phyloP scores from a whole-genome alignment of 2,113 vertebrate species.

The Pollachius pollachius region DNA sequence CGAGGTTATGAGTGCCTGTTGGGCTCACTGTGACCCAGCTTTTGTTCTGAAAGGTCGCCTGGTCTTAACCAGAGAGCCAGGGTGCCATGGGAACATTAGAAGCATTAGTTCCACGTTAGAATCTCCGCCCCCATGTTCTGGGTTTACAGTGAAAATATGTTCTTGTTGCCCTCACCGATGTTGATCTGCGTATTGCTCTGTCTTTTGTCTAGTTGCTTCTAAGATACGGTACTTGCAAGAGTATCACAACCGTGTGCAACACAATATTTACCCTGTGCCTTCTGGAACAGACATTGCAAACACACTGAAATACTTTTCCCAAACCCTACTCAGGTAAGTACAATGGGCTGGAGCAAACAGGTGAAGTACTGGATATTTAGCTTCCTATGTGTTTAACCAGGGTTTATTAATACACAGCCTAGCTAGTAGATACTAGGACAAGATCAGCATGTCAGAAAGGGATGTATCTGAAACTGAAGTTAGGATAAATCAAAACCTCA shows the following conservation, averaged over 20 bases:
- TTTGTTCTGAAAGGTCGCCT: conserved; percentile 56
- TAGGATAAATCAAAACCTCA: background rate
- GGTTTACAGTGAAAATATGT: background rate
- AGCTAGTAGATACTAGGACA: background rate
- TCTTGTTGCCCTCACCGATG: background rate
- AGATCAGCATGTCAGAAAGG: background rate
- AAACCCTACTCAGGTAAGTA: conserved; percentile 99
- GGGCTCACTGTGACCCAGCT: conserved; percentile 48
- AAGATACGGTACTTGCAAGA: conserved; percentile 99
- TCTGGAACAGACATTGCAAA: conserved; percentile 99
- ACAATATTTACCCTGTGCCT: conserved; percentile 99
- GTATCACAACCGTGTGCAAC: conserved; percentile 98
- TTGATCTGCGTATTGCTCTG: conserved; percentile 65
- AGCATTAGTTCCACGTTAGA: conserved; percentile 39
- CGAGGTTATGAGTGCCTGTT: conserved; percentile 46
- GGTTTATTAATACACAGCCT: background rate
- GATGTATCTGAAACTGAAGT: background rate
- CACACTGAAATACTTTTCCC: conserved; percentile 99
- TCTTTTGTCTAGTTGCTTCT: conserved; percentile 94
- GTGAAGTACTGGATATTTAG: conserved; percentile 67
- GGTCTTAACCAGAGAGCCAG: conserved; percentile 29
- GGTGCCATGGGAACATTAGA: conserved; percentile 46
- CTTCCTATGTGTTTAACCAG: conserved; percentile 24
- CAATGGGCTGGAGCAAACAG: conserved; percentile 68
- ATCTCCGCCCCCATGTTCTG: conserved; percentile 16